These are phyloP conservation scores for Euwallacea fornicatus DNA, from an alignment of 1,140 invertebrate genomes.

Conservation along the genomic window DNA sequence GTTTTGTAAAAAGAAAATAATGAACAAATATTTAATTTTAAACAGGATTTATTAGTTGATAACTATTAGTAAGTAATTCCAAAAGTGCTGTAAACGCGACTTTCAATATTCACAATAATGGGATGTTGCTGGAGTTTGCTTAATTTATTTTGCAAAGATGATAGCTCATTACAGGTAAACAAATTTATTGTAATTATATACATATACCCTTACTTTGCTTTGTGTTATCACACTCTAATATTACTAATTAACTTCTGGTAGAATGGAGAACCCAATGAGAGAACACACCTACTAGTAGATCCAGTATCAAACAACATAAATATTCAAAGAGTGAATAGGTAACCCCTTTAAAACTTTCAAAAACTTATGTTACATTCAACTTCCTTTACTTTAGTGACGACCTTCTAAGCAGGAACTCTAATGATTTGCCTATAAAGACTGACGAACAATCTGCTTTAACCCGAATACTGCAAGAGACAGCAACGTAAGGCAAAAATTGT, in stretches of 20 bases:
- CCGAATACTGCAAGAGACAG: conserved; percentile 84
- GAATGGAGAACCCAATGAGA: conserved; percentile 65
- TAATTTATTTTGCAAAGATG: conserved; percentile 50
- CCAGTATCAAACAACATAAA: conserved; percentile 67
- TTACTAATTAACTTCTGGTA: conserved; percentile 46
- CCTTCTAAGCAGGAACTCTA: conserved; percentile 63
- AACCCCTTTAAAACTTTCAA: conserved; percentile 11
- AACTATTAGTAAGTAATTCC: no score
- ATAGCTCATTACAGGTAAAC: conserved; percentile 49
- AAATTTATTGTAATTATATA: background rate
- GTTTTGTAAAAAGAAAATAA: no score
- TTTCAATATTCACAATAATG: conserved; percentile 40
- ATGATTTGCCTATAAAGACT: conserved; percentile 72
- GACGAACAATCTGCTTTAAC: conserved; percentile 88
- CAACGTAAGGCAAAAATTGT: conserved; percentile 65
- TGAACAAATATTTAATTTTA: no score
- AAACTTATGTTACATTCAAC: background rate
- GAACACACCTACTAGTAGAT: conserved; percentile 69
- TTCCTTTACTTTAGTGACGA: conserved; percentile 60
- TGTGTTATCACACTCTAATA: conserved; percentile 16
- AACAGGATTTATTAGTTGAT: no score
- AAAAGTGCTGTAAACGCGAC: no score
- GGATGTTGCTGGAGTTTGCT: conserved; percentile 52
- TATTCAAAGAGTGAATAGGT: conserved; percentile 63
- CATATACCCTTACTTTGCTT: conserved; percentile 5